These are phyloP conservation scores for Sisyra nigra DNA, from an alignment of 2,888 invertebrate genomes.

Conservation along the genomic window DNA sequence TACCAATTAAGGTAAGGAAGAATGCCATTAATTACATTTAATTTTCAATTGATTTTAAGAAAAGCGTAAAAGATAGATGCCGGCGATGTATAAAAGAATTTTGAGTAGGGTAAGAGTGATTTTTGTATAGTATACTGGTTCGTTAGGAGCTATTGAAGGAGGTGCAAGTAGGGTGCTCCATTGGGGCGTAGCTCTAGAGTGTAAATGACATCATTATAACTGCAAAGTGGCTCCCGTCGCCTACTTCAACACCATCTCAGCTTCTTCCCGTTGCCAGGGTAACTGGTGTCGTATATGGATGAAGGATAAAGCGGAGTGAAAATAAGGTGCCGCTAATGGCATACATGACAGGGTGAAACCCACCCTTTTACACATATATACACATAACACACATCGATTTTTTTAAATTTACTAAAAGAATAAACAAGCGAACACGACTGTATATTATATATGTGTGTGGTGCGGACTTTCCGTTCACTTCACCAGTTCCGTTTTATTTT, in stretches of 20 bases:
- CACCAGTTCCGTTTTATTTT: too few relatives aligned
- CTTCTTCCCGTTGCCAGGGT: conserved; percentile 5
- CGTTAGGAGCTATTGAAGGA: too few relatives aligned
- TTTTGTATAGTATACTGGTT: too few relatives aligned
- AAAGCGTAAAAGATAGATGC: too few relatives aligned
- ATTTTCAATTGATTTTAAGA: too few relatives aligned
- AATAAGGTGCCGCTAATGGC: conserved; percentile 5
- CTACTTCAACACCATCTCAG: background rate
- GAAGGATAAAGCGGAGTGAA: background rate
- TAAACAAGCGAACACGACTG: background rate
- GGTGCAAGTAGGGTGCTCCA: too few relatives aligned
- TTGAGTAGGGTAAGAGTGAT: too few relatives aligned
- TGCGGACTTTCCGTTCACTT: too few relatives aligned
- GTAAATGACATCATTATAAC: conserved; percentile 35
- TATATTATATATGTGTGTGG: too few relatives aligned
- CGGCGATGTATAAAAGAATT: too few relatives aligned
- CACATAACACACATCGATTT: conserved; percentile 5
- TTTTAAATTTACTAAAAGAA: conserved; percentile 9
- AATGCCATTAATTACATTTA: too few relatives aligned
- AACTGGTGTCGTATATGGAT: background rate
- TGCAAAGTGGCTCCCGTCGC: conserved; percentile 25
- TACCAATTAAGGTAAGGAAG: too few relatives aligned
- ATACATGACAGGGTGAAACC: conserved; percentile 6
- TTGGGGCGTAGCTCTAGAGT: conserved; percentile 16
- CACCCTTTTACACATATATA: background rate